Conservation (phyloP, 2,888 invertebrate genomes). For the Pimpla rufipes region DNA sequence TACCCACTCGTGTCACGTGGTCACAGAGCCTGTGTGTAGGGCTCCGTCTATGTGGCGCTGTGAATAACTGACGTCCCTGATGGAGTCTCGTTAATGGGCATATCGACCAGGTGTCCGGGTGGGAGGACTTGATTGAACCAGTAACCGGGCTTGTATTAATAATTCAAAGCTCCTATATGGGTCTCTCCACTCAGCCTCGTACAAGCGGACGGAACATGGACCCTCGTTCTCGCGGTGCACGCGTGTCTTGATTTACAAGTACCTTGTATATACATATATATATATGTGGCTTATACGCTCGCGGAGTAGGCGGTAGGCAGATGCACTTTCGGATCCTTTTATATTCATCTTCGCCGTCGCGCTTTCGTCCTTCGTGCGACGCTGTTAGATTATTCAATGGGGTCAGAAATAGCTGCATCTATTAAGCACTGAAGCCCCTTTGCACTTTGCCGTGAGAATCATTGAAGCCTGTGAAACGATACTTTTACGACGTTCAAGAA, state of each 20-base stretch:
- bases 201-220: slow-evolving; percentile 68
- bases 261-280: slow-evolving; percentile 32
- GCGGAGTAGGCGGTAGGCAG: slow-evolving; percentile 79
- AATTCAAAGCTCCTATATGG: slow-evolving; percentile 78
- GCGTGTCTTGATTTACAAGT: slow-evolving; percentile 82
- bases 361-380: slow-evolving; percentile 44
- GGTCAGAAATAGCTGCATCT: not conserved
- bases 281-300: slow-evolving; percentile 69
- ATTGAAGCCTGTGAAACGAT: too few relatives aligned
- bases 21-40: slow-evolving; percentile 6
- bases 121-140: slow-evolving; percentile 81
- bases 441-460: too few relatives aligned
- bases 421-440: not conserved
- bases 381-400: slow-evolving; percentile 51
- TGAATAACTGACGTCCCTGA: slow-evolving; percentile 45
- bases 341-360: slow-evolving; percentile 55
- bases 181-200: slow-evolving; percentile 67
- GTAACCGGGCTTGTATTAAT: slow-evolving; percentile 81
- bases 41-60: not conserved
- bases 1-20: slow-evolving; percentile 34
- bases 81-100: slow-evolving; percentile 63
- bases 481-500: too few relatives aligned
- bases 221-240: slow-evolving; percentile 70
- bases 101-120: slow-evolving; percentile 72
- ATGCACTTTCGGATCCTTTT: slow-evolving; percentile 75